Base-by-base conservation (phyloP, 2,113 vertebrate species). In the Pomatostomus ruficeps region DNA sequence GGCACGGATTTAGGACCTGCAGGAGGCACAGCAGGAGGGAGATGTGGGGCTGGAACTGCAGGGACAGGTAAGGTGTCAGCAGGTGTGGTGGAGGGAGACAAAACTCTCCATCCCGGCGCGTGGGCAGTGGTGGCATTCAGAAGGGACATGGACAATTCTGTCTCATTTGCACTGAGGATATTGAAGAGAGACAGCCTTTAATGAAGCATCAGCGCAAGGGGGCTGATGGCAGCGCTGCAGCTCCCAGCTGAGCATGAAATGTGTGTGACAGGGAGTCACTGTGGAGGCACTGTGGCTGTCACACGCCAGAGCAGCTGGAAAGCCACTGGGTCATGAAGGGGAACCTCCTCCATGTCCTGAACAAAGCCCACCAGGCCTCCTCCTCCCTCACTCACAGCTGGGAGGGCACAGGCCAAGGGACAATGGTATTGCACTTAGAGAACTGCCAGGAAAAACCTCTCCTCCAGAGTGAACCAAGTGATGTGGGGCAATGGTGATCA, bases 281-380 rank as follows among this genome's bases (percentile, higher is more conserved):
- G 5, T 43, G 35, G 38, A 67, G 67, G 61, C 61, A 52, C 14
- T 1, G 0, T 38, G 6, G 3, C 38, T 3, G 1, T 54, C 76
- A 42, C 1, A 0, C 1, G 6, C 42, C 11, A 2, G 21, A 67
- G 71, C 87, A 55, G 51, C 2, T 0, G 9, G 23, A 54, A 25
- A 55, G 23, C 26, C 10, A 6, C n/a, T 1, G 38, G 54, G 1
- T 4, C 31, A 36, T 0, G 1, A 22, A 36, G 40, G 17, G 1
- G 2, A n/a, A 12, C 11, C 4, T n/a, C 24, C 2, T 38, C 35
- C 42, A 1, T 0, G 11, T 24, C 67, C 68, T 22, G 13, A 36
- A 5, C 0, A 0, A 19, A 68, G 52, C 46, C 71, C 51, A 73
- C 51, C 59, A 51, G 36, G 28, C 36, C n/a, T 58, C 58, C 75